Conservation (phyloP, 2,888 invertebrate species). For the Chrysina gloriosa region DNA sequence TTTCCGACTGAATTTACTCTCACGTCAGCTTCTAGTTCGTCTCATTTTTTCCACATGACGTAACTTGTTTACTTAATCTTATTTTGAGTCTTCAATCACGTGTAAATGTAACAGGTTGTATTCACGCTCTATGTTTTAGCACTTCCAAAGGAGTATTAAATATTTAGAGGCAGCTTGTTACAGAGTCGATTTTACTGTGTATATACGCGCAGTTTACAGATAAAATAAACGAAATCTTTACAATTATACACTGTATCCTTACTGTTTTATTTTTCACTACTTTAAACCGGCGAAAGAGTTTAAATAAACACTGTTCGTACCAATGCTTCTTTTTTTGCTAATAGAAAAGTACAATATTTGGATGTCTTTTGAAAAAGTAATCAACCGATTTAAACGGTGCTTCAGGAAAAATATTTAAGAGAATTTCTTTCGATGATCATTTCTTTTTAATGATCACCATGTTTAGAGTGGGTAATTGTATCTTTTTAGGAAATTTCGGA, state of each 20-base stretch:
- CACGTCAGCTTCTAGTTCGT: slow-evolving; percentile 47
- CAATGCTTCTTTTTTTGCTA: no score
- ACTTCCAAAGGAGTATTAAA: background rate
- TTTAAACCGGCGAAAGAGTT: no score
- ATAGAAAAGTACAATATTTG: no score
- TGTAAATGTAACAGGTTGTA: slow-evolving; percentile 35
- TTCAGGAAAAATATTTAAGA: no score
- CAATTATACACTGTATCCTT: background rate
- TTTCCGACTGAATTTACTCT: slow-evolving; percentile 44
- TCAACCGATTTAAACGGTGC: no score
- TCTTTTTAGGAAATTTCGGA: no score
- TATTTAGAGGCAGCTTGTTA: background rate
- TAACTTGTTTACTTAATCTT: slow-evolving; percentile 32
- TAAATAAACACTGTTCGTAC: no score
- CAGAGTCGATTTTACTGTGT: background rate
- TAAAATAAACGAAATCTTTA: background rate
- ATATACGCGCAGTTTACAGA: background rate
- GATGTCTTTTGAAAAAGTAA: no score
- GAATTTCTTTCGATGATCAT: no score
- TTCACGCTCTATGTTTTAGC: background rate
- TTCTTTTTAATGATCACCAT: no score
- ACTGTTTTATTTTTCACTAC: no score
- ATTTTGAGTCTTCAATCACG: slow-evolving; percentile 37
- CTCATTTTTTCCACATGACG: slow-evolving; percentile 29
- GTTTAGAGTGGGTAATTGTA: no score